Conservation (phyloP, 2,113 vertebrate species). For the Elephas maximus region DNA sequence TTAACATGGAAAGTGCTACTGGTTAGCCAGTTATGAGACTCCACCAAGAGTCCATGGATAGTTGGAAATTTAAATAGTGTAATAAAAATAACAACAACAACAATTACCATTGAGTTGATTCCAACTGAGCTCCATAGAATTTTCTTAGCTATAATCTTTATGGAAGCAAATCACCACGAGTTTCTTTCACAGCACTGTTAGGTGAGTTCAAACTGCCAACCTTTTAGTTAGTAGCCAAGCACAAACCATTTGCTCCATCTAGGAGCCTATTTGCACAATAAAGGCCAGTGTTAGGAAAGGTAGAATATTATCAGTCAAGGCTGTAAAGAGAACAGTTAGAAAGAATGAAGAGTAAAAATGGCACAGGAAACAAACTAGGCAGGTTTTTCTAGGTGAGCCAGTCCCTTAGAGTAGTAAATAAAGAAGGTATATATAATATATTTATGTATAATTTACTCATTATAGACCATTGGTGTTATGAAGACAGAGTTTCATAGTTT, state of each 20-base stretch:
- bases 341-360: neutral
- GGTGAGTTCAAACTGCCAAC: neutral
- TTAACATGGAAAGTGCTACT: constrained; percentile 5
- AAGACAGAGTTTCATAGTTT: constrained; percentile 20
- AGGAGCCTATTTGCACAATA: neutral
- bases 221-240: neutral
- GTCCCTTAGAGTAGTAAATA: neutral
- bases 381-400: constrained; percentile 28
- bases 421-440: neutral
- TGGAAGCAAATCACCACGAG: neutral
- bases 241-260: neutral
- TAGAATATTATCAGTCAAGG: neutral
- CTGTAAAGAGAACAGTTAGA: neutral
- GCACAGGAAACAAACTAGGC: neutral
- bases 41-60: neutral
- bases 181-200: neutral
- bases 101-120: neutral
- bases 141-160: neutral
- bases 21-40: neutral
- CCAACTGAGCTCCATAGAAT: neutral
- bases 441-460: neutral
- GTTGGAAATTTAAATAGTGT: neutral
- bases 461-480: neutral
- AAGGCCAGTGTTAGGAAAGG: neutral
- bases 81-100: neutral